phyloP scores from a whole-genome alignment of 2,113 vertebrate species.

The Xerus inauris region DNA sequence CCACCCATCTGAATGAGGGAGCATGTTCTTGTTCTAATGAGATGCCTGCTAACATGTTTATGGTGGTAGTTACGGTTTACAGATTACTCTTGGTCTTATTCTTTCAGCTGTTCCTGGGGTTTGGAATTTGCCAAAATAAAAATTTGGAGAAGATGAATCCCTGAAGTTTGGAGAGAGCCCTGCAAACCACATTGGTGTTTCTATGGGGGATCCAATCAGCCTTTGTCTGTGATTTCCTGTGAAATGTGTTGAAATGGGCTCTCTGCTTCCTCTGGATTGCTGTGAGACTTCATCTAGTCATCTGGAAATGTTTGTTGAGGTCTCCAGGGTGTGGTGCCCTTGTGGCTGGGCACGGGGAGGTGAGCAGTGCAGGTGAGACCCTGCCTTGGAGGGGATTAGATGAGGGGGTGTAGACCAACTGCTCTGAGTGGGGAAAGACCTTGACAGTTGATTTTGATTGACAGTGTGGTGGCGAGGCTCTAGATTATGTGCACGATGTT shows the following conservation, averaged over 20 bases:
- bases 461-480: not conserved
- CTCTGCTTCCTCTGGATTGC: not conserved
- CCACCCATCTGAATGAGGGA: not conserved
- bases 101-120: not conserved
- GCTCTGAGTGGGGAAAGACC: not conserved
- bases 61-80: not conserved
- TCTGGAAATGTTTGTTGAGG: not conserved
- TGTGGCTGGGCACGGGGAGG: not conserved
- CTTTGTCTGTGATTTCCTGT: not conserved
- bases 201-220: not conserved
- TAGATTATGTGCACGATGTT: not conserved
- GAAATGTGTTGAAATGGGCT: not conserved
- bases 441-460: not conserved
- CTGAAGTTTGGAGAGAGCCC: not conserved
- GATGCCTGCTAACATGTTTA: not conserved
- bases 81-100: not conserved
- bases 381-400: not conserved
- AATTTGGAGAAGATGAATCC: not conserved
- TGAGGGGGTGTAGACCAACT: not conserved
- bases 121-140: constrained; percentile 1
- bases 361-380: not conserved
- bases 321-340: not conserved
- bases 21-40: not conserved
- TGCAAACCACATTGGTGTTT: not conserved
- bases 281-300: not conserved